phyloP scores from a whole-genome alignment of 2,797 vertebrate species.

The Lindbergichthys nudifrons region DNA sequence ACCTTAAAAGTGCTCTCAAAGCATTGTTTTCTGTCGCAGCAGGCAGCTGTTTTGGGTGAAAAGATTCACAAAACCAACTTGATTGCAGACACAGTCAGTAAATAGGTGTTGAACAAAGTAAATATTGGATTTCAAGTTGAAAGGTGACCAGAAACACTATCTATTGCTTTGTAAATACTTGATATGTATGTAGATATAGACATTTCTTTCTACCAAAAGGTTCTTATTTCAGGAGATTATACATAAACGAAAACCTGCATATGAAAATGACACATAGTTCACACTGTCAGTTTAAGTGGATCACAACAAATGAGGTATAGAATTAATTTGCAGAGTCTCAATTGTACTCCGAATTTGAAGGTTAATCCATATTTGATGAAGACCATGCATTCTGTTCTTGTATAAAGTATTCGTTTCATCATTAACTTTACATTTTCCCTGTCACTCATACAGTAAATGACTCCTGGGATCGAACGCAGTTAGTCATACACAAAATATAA shows the following conservation, averaged over 20 bases:
- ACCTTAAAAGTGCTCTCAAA: not conserved
- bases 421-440: not conserved
- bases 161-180: not conserved
- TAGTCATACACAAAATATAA: not conserved
- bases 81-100: not conserved
- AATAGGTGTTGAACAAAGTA: not conserved
- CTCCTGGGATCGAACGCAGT: too few relatives aligned
- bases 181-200: not conserved
- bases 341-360: not conserved
- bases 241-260: too few relatives aligned
- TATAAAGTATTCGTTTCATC: not conserved
- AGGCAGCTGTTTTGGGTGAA: slow-evolving; percentile 6
- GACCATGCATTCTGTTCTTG: too few relatives aligned
- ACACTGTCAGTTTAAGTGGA: too few relatives aligned
- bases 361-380: not conserved
- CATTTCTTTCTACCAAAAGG: too few relatives aligned
- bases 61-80: not conserved
- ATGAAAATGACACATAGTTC: too few relatives aligned
- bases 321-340: too few relatives aligned
- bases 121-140: not conserved
- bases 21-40: not conserved
- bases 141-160: not conserved
- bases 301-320: too few relatives aligned
- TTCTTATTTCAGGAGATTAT: too few relatives aligned
- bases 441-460: not conserved